phyloP scores from a whole-genome alignment of 2,113 vertebrate species.

The Alectura lathami region DNA sequence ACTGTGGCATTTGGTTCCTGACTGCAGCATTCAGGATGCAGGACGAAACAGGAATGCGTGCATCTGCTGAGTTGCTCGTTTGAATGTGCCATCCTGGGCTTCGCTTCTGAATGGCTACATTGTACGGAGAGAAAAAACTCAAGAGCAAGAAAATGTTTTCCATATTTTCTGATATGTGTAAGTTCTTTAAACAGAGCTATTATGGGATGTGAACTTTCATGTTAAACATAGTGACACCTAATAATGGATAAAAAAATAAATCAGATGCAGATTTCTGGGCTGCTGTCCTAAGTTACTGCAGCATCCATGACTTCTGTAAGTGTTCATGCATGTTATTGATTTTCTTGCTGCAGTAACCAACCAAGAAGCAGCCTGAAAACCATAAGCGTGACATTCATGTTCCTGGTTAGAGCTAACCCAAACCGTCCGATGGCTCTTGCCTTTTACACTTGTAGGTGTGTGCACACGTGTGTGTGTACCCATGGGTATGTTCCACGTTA shows the following conservation, averaged over 20 bases:
- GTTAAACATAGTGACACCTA: background rate
- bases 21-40: background rate
- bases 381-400: rapidly evolving
- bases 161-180: background rate
- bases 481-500: background rate
- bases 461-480: background rate
- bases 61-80: background rate
- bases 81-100: background rate
- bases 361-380: background rate
- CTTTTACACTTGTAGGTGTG: background rate
- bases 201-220: background rate
- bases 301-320: background rate
- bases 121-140: background rate
- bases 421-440: background rate
- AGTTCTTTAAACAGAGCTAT: background rate
- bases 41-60: background rate
- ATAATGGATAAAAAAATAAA: background rate
- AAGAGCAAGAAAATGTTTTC: background rate
- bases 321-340: background rate
- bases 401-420: background rate
- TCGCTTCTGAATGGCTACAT: constrained; percentile 23
- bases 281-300: background rate
- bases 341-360: background rate
- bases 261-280: background rate
- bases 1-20: background rate